A percentile compares a stretch with the other conserved stretches of the same genome.
Evolutionary conservation across 2,797 vertebrate species (phyloP).

Genomic region (Urocyon cinereoargenteus): DNA sequence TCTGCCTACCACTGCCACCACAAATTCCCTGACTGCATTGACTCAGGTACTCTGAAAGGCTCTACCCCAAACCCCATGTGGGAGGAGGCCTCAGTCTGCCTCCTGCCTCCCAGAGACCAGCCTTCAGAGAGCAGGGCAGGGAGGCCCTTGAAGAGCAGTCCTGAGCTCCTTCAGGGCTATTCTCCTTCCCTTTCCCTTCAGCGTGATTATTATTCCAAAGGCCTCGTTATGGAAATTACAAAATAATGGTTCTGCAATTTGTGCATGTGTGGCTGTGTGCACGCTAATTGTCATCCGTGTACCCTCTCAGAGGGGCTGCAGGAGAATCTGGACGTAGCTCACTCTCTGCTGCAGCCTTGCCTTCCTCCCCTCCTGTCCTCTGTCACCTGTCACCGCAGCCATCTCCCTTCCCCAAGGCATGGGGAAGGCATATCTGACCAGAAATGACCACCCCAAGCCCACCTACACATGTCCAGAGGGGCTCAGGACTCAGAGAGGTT

Average conservation of each 20-base stretch:
- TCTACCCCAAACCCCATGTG: neutral
- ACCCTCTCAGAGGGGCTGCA: neutral
- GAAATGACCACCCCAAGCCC: neutral
- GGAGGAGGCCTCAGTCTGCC: neutral
- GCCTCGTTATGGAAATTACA: conserved; percentile 72
- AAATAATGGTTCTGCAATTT: conserved; percentile 80
- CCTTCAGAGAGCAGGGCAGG: neutral
- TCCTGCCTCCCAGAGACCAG: neutral
- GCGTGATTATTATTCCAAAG: conserved; percentile 62
- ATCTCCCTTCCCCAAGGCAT: neutral
- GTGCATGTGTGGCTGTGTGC: conserved; percentile 59
- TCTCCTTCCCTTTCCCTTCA: conserved; percentile 54
- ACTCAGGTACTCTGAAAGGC: neutral
- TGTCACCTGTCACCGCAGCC: neutral
- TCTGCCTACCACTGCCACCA: neutral
- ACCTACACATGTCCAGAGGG: neutral
- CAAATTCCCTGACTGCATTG: neutral
- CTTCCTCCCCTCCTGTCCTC: neutral
- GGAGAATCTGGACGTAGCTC: neutral
- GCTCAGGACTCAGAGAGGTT: too few relatives aligned
- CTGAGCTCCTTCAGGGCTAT: neutral
- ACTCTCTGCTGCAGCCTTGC: neutral
- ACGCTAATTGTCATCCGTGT: conserved; percentile 3
- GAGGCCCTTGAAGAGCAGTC: neutral
- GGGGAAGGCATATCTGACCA: neutral